Evolutionary conservation across 1,140 invertebrate genomes (phyloP), one percentile per base, ranked within the genome.

Genomic region (Belonocnema kinseyi): DNA sequence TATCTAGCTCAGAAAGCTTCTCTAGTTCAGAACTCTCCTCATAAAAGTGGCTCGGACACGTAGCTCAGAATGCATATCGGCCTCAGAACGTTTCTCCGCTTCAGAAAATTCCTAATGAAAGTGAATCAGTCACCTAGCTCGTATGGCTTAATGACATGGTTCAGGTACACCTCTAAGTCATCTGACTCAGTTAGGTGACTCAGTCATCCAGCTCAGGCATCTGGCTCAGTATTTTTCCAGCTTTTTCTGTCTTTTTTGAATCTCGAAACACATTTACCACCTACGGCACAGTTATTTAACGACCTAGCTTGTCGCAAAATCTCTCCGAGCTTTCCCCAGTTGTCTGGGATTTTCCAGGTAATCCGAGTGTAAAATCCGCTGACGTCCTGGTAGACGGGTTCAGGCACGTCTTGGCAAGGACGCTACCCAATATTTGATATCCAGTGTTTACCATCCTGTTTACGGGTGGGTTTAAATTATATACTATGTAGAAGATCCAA

Each of bases 291-390:
- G 33, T 66, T 66, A 66, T 66, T 66, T 16, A 66, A 66, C 26
- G 61, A 66, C 33, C 61, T 14, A 66, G 61, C 61, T 66, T 66
- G 2, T 46, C 26, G 0, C 61, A 5, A 4, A 4, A 17, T 54
- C 16, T 54, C n/a, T 54, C 17, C n/a, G n/a, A 66, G 61, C 33
- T 66, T 46, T 66, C 33, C 61, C 61, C 21, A 26, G 61, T 66
- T 66, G 26, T 66, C 61, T 66, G 61, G 61, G 61, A 66, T 66
- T 40, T 66, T 14, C 13, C 26, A 14, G 61, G 21, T 66, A 66
- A 66, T 66, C 26, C 61, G 26, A 16, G 61, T 66, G 61, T 66
- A 40, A 66, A 66, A 66, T 66, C 26, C 61, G 61, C 61, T 66
- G 61, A 66, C 33, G 26, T 66, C 3, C 13, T 66, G 61, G 21